These are phyloP conservation scores for Scortum barcoo DNA, from an alignment of 2,113 vertebrate genomes.

Conservation along the genomic window DNA sequence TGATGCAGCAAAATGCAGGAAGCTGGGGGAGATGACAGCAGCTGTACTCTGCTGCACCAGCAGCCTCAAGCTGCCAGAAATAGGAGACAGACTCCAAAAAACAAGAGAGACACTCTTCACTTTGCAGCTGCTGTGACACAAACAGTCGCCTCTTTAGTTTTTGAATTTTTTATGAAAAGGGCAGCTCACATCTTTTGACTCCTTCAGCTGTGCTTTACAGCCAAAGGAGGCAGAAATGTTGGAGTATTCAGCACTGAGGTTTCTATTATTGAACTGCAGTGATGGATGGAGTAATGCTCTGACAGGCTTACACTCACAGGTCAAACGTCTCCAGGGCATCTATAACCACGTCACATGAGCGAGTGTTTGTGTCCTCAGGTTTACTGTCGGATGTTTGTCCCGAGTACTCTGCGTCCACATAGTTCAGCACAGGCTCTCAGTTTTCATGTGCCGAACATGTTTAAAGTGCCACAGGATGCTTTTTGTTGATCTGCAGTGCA, in stretches of 20 bases:
- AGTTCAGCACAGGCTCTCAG: neutral
- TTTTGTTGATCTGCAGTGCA: too few species aligned
- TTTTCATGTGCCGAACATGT: too few species aligned
- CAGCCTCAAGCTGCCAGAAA: slow-evolving; percentile 43
- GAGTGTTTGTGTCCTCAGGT: neutral
- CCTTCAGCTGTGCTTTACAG: neutral
- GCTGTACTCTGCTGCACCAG: slow-evolving; percentile 48
- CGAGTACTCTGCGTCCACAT: neutral
- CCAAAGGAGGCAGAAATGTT: neutral
- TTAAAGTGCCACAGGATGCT: neutral
- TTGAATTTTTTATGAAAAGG: slow-evolving; percentile 36
- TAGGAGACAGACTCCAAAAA: slow-evolving; percentile 33
- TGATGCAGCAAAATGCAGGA: slow-evolving; percentile 60
- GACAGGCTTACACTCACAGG: too few species aligned
- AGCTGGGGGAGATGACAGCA: slow-evolving; percentile 41
- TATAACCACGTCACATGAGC: too few species aligned
- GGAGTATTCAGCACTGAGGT: neutral
- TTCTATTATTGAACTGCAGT: slow-evolving; percentile 5
- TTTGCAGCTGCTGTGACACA: slow-evolving; percentile 38
- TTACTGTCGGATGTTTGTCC: too few species aligned
- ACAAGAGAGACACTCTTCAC: slow-evolving; percentile 3
- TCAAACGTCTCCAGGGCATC: neutral
- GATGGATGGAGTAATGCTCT: neutral
- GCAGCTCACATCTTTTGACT: neutral
- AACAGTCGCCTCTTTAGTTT: neutral